Evolutionary conservation across 2,113 vertebrate species (phyloP), one percentile per base, ranked within the genome.

Genomic region (Amblyopsis rosae): DNA sequence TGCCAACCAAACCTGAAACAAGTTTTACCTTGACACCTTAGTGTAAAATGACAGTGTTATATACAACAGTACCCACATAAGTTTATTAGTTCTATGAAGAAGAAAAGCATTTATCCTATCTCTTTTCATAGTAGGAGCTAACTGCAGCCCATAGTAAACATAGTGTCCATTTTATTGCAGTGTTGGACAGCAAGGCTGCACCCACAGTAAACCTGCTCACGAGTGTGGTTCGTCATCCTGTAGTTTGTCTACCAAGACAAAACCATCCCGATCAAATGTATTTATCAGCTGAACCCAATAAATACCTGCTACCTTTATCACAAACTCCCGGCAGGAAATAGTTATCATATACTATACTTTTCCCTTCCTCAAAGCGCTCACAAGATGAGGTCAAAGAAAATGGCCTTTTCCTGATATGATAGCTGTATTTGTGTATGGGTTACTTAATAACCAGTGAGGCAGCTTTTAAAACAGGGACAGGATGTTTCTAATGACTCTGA

Each of bases 361-460:
- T 35, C 50, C 70, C 57, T 82, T 86, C 76, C 62, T 82, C 64
- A 59, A 73, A 76, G 60, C 32, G n/a, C 46, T 59, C 62, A 15
- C 62, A 69, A 7, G 58, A 62, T 53, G 62, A 16, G 10, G 3
- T 48, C 62, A 64, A 70, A 77, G 35, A 78, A 76, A 88, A 83
- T 84, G 55, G 69, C 83, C 76, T 57, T 74, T 57, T 74, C 79
- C 73, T 81, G 80, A 82, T 83, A 82, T 77, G 76, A 87, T 73
- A 82, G 49, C 67, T 59, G 32, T 81, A 87, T 87, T 86, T 90
- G 81, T 82, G 59, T 62, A 70, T 56, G 49, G 65, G 80, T 87
- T 90, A 89, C 82, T 90, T 61, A 87, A 83, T 90, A 85, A 90
- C 85, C 50, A 46, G 75, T 79, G n/a, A 56, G 68, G 41, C 68